Conservation (phyloP, 2,113 vertebrate genomes). For the Procavia capensis region DNA sequence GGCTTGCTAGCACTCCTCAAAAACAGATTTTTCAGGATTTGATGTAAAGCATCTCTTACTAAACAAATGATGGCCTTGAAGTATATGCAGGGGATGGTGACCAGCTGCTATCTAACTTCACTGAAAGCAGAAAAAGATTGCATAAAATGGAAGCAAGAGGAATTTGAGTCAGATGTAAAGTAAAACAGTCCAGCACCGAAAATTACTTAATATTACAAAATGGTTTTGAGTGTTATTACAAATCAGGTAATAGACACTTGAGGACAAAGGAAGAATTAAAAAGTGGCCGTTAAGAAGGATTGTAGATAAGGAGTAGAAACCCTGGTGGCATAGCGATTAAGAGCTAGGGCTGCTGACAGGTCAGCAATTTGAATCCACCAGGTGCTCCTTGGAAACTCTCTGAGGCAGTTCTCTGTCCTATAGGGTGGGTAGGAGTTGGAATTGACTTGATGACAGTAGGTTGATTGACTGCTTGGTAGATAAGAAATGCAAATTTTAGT, state of each 20-base stretch:
- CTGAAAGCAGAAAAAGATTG: background rate
- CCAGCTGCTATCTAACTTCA: conserved; percentile 37
- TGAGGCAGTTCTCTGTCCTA: no score
- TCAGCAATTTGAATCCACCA: no score
- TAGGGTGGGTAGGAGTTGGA: no score
- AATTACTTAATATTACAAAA: conserved; percentile 45
- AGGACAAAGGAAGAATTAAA: conserved; percentile 21
- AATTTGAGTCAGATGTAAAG: conserved; percentile 38
- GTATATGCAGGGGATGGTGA: conserved; percentile 6
- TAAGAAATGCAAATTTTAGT: background rate
- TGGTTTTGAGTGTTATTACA: conserved; percentile 4
- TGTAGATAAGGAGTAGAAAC: background rate
- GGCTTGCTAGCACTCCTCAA: conserved; percentile 60
- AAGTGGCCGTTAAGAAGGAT: background rate
- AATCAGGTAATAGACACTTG: background rate
- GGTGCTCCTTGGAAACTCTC: no score
- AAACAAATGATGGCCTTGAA: background rate
- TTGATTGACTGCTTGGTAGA: no score
- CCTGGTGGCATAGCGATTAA: no score
- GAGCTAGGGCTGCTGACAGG: no score
- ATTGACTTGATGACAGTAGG: no score
- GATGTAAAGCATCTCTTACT: conserved; percentile 65
- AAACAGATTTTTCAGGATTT: conserved; percentile 51
- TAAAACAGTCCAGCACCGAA: background rate
- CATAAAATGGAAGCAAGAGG: background rate